Evolutionary conservation across 2,888 invertebrate genomes (phyloP).

Genomic region (Oscheius sp.): DNA sequence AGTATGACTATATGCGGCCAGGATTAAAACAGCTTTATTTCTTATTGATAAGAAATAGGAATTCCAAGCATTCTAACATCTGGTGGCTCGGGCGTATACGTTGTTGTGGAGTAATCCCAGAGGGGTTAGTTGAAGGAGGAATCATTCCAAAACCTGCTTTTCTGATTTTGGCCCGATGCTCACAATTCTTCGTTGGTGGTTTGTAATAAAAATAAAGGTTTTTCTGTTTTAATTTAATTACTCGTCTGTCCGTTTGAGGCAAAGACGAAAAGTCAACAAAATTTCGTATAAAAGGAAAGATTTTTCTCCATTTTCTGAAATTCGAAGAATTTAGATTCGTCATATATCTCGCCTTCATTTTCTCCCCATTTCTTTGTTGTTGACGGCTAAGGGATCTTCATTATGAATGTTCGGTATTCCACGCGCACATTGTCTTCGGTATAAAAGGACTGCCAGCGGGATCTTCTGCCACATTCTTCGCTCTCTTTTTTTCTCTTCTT

Average conservation of each 20-base stretch:
- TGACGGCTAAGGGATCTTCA: too few relatives aligned
- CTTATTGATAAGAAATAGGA: neutral
- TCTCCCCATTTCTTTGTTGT: too few relatives aligned
- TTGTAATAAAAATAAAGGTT: neutral
- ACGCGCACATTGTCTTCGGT: too few relatives aligned
- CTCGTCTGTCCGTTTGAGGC: neutral
- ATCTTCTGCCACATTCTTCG: too few relatives aligned
- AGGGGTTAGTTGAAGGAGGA: neutral
- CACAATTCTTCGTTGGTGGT: neutral
- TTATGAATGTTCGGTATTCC: too few relatives aligned
- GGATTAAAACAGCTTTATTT: neutral
- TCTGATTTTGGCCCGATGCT: conserved; percentile 4
- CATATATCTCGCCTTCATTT: too few relatives aligned
- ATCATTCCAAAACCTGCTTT: neutral
- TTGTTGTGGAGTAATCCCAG: conserved; percentile 13
- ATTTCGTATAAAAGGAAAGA: neutral
- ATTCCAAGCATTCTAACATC: neutral
- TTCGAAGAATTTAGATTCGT: too few relatives aligned
- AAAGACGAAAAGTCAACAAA: neutral
- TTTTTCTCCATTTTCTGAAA: too few relatives aligned
- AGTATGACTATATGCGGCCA: neutral
- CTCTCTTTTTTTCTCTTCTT: too few relatives aligned
- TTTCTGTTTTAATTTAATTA: conserved; percentile 4
- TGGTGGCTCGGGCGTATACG: too few relatives aligned
- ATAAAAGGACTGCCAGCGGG: too few relatives aligned